Base-by-base conservation (phyloP, 2,888 invertebrate genomes). In the Cephus pulcher region DNA sequence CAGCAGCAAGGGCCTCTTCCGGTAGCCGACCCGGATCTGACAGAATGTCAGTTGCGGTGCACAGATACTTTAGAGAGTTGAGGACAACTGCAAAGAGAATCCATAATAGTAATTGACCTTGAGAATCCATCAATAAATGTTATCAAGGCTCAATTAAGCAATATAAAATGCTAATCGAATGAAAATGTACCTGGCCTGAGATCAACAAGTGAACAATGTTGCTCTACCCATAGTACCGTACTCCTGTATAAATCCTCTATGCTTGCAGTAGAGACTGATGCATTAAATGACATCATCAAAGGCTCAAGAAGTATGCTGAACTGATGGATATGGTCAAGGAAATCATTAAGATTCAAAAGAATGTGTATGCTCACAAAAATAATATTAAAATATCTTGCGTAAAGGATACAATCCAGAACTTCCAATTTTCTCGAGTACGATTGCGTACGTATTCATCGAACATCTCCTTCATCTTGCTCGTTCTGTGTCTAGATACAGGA, bases 351-450 rank as follows among this genome's bases (percentile, higher is more conserved):
- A 56, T 35, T 69, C 73, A 69, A 32, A 78, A 32, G 68, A 30
- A 70, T 73, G 71, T 37, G 73, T 56, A 74, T 69, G 76, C 73
- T 69, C 69, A 32, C 70, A 30, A 12, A 35, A 77, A 78, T 40
- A 71, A 73, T 12, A 12, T 56, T 56, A 2, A 23, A 56, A 56
- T 23, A 56, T 56, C 40, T 56, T 23, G 23, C 0, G 23, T 80
- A 94, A 95, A 95, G 95, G 95, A 95, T 97, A 98, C 98, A 93
- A 99, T 97, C 98, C 98, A 99, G 93, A 98, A 99, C 93, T 98
- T 98, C 98, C 98, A 99, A 92, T 98, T 98, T 89, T 96, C 96
- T 90, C 96, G 94, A 32, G 98, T 98, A 80, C 98, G 93, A 86
- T 94, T 94, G 84, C 96, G 94, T 74, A 99, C 97, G 93, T 98